Evolutionary conservation across 2,113 vertebrate genomes (phyloP), one percentile per base, ranked within the genome.

Genomic region (Myotis brandtii): DNA sequence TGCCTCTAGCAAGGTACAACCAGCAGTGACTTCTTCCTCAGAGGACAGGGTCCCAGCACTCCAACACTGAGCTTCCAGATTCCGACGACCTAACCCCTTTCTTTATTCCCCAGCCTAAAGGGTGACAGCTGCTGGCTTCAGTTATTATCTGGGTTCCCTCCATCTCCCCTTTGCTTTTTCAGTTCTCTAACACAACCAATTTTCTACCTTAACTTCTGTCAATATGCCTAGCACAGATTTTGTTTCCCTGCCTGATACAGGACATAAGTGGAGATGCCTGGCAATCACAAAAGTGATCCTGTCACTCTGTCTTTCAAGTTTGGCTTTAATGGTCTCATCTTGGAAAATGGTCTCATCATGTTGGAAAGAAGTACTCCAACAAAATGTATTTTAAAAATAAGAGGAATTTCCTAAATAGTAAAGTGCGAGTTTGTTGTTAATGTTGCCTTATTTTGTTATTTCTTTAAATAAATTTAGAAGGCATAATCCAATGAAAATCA

Each of bases 341-440:
- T 93, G 27, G 46, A 81, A 93, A 87, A 37, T 48, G 43, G 43
- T 43, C 43, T 43, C 43, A 43, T 43, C 43, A 43, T 43, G 7
- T 43, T 43, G 43, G 43, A 43, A 83, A 75, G 40, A 86, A 56
- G 34, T 21, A 11, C 3, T 40, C 9, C 11, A 46, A 77, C 23
- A 84, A 85, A 82, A 96, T 69, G 32, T n/a, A 77, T 56, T 75
- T 94, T 80, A 40, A 40, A 89, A 89, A 43, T 86, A 86, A 70
- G 30, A 32, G 37, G 64, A 54, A 67, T 69, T 59, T 54, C 67
- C 32, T 89, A 96, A 86, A 43, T 81, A 85, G 21, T 66, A 95
- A 72, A 56, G 12, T 87, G 54, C 17, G 46, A 40, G 1, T 80
- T 79, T 62, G 11, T 64, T 52, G 50, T 59, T 69, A 32, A 14